A percentile compares a stretch with the other conserved stretches of the same genome.
Conservation (phyloP, 2,888 invertebrate genomes). For the Mesochorus sp. region DNA sequence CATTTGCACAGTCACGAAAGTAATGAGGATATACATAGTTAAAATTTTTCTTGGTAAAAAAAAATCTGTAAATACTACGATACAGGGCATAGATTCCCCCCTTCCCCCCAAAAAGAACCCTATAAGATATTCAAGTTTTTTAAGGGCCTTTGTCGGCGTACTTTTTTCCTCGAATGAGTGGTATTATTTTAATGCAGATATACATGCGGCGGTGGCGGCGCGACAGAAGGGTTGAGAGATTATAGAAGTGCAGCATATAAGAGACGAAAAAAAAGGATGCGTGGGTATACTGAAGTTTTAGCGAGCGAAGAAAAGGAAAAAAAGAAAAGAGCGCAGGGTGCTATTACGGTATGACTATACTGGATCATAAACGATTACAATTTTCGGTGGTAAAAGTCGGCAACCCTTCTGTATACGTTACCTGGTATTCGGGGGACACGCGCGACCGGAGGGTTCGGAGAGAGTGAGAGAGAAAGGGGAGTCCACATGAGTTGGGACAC, state of each 20-base stretch:
- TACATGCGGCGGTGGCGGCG: slow-evolving; percentile 11
- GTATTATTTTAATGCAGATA: no score
- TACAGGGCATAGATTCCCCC: no score
- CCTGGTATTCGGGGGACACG: slow-evolving; percentile 48
- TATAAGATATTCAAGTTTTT: no score
- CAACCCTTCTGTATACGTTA: slow-evolving; percentile 73
- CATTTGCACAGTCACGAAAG: no score
- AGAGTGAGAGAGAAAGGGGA: slow-evolving; percentile 17
- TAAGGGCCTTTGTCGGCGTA: no score
- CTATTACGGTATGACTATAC: not conserved
- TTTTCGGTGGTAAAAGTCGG: slow-evolving; percentile 62
- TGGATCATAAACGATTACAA: slow-evolving; percentile 53
- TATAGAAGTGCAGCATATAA: slow-evolving; percentile 11
- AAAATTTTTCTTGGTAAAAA: no score
- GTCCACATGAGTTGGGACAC: slow-evolving; percentile 6
- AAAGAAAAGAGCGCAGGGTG: slow-evolving; percentile 18
- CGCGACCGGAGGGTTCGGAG: no score
- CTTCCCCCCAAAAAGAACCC: no score
- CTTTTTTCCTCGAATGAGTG: no score
- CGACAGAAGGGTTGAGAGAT: slow-evolving; percentile 46
- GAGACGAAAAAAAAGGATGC: not conserved
- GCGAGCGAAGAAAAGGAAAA: slow-evolving; percentile 29
- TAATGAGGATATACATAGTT: no score
- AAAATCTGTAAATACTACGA: no score
- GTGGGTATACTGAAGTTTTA: slow-evolving; percentile 5